Evolutionary conservation across 2,888 invertebrate species (phyloP), one percentile per base, ranked within the genome.

Genomic region (Gerosis bhagava): DNA sequence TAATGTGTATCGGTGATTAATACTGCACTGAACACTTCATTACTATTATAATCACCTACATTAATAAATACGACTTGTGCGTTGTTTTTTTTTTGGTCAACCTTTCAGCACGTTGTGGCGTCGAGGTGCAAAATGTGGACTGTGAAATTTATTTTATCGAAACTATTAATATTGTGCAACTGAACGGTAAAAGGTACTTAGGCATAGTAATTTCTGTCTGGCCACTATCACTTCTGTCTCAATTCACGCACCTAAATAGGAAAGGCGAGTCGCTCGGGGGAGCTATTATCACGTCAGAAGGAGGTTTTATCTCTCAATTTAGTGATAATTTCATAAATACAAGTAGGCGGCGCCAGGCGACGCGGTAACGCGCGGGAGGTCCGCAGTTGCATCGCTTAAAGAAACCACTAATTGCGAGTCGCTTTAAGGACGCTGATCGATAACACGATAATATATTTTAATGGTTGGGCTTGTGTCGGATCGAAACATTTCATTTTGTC

Each of bases 361-460:
- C 62, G 62, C 56, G 57, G 60, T 60, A 29, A 31, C 62, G 59
- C 67, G 68, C 78, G 82, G 80, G 73, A 72, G 83, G 83, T 84
- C 84, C 60, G 64, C 65, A 68, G 59, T 57, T 57, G 62, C 62
- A 41, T 45, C 62, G 56, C 56, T 60, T 57, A 57, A 58, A 62
- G 59, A 57, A 60, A 69, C 73, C 75, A 73, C 81, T 82, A 83
- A 84, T 83, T 83, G 78, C 79, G 63, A 67, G 63, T 76, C 72
- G 74, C 75, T 77, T 77, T 75, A 77, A 76, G 73, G 70, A 79
- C 73, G 65, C 75, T 77, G 77, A 80, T 84, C 80, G 79, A 83
- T 81, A 80, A 77, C 73, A 72, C 68, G 83, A 80, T 83, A 83
- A 81, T 80, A 74, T 73, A 63, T n/a, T 76, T 82, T 79, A 80